phyloP scores from a whole-genome alignment of 2,113 vertebrate species.

The Trogon melanurus region DNA sequence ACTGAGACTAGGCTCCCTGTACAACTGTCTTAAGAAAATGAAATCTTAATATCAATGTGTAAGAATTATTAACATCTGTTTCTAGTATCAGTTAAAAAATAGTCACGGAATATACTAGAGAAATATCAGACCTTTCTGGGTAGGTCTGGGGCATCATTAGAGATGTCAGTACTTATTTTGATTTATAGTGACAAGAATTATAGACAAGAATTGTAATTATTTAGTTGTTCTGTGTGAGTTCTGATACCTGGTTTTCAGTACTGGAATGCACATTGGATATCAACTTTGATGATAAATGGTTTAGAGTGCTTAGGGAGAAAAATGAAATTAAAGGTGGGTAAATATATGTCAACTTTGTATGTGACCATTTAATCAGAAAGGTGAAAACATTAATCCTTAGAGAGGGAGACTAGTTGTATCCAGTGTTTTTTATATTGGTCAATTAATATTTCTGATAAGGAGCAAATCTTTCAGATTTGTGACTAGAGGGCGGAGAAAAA shows the following conservation, averaged over 20 bases:
- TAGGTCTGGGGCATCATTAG: neutral
- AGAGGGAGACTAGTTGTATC: neutral
- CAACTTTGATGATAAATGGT: neutral
- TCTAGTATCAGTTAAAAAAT: neutral
- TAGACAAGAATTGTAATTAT: neutral
- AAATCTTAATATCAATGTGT: neutral
- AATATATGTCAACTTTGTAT: neutral
- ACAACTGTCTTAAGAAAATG: neutral
- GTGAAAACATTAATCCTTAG: neutral
- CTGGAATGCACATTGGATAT: neutral
- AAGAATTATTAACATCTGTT: neutral
- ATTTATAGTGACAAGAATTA: neutral
- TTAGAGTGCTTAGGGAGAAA: neutral
- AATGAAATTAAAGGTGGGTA: neutral
- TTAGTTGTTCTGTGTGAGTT: neutral
- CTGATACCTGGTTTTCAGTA: neutral
- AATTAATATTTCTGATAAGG: neutral
- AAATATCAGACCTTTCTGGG: neutral
- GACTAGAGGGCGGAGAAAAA: neutral
- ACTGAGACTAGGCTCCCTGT: neutral
- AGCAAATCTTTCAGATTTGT: neutral
- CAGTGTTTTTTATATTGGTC: neutral
- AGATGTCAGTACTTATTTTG: neutral
- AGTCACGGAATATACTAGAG: neutral
- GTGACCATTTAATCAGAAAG: neutral